A percentile compares a stretch with the other conserved stretches of the same genome.
Conservation (phyloP, 2,113 vertebrate genomes). For the Cinclus mexicanus region DNA sequence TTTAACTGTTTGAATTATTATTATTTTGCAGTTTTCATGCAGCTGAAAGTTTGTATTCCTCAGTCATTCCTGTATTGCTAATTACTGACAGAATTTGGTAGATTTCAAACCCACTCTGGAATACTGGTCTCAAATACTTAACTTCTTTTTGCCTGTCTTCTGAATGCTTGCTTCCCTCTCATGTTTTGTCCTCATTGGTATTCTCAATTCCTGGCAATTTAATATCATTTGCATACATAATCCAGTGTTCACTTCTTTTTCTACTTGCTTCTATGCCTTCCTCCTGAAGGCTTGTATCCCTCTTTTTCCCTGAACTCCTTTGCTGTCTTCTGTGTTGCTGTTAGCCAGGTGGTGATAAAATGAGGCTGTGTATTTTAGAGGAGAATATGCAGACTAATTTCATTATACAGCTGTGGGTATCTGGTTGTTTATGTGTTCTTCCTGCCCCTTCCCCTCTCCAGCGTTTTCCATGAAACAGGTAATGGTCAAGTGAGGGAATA, state of each 20-base stretch:
- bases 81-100: not conserved
- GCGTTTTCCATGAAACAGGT: not conserved
- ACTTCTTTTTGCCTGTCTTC: not conserved
- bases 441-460: not conserved
- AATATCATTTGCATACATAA: not conserved
- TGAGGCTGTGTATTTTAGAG: not conserved
- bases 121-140: not conserved
- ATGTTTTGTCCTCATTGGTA: not conserved
- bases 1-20: no score
- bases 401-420: not conserved
- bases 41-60: not conserved
- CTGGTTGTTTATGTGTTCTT: not conserved
- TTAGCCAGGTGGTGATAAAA: not conserved
- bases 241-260: not conserved
- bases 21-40: not conserved
- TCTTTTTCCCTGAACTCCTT: not conserved
- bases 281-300: not conserved
- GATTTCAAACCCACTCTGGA: not conserved
- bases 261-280: not conserved
- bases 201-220: not conserved
- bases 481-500: not conserved
- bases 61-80: not conserved
- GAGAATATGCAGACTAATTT: not conserved
- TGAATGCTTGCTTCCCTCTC: not conserved
- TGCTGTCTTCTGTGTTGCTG: not conserved